These are phyloP conservation scores for Heliconius ismenius DNA, from an alignment of 2,888 invertebrate species.

Conservation along the genomic window DNA sequence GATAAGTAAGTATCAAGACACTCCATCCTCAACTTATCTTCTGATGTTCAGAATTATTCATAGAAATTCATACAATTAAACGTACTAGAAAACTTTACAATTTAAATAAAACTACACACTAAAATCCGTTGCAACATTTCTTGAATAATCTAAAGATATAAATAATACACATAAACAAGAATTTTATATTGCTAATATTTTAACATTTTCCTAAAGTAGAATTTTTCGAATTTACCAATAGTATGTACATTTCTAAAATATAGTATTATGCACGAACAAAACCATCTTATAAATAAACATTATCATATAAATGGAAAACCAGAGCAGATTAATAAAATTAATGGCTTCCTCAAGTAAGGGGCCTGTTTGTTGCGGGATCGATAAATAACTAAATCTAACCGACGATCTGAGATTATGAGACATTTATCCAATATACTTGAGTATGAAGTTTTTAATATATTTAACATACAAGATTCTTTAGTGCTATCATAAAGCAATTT, in stretches of 20 bases:
- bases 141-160: background rate
- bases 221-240: background rate
- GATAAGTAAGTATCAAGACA: background rate
- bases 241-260: background rate
- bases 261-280: background rate
- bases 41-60: no score
- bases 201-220: background rate
- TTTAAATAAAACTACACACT: background rate
- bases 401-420: conserved; percentile 35
- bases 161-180: background rate
- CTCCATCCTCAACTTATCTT: no score
- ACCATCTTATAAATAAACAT: conserved; percentile 28
- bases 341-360: conserved; percentile 37
- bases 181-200: background rate
- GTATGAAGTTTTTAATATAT: conserved; percentile 35
- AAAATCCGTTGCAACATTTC: background rate
- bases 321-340: conserved; percentile 40
- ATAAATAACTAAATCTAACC: conserved; percentile 40
- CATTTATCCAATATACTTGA: conserved; percentile 29
- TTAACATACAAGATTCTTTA: background rate
- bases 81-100: background rate
- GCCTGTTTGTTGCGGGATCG: conserved; percentile 35
- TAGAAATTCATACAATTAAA: background rate
- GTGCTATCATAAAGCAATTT: background rate
- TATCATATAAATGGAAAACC: conserved; percentile 44